Conservation (phyloP, 2,888 invertebrate species). For the Limnephilus lunatus region DNA sequence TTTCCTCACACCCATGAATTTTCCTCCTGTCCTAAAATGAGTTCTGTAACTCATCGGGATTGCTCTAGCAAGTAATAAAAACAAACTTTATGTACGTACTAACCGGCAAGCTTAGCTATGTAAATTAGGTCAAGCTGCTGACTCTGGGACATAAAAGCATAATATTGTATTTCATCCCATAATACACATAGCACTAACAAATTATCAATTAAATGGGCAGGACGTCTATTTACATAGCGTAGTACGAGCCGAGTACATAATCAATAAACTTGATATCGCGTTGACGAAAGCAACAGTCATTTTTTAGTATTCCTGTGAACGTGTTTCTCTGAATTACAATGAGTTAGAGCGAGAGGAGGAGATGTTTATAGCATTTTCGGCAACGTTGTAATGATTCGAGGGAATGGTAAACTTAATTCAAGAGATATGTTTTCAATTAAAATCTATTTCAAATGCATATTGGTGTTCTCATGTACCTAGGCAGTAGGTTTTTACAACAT, state of each 20-base stretch:
- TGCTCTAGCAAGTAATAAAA: no score
- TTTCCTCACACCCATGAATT: no score
- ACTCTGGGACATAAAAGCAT: background rate
- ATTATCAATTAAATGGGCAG: background rate
- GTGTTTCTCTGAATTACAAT: constrained; percentile 14
- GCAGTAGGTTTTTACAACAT: background rate
- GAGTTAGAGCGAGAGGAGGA: constrained; percentile 10
- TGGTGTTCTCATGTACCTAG: background rate
- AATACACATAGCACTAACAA: background rate
- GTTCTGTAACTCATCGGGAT: no score
- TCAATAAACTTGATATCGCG: background rate
- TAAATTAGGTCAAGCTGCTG: no score
- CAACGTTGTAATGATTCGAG: constrained; percentile 22
- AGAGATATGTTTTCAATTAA: constrained; percentile 17
- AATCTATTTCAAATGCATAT: background rate
- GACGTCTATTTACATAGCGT: background rate
- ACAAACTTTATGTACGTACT: no score
- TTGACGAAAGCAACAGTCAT: background rate
- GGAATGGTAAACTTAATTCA: constrained; percentile 20
- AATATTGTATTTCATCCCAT: background rate
- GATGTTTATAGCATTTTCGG: constrained; percentile 30
- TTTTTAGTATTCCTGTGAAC: constrained; percentile 19
- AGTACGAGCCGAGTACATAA: background rate
- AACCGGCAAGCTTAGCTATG: no score
- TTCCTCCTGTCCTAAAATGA: no score